phyloP scores from a whole-genome alignment of 92 coral and sea anemone species.

The Epizoanthus illoricatus region DNA sequence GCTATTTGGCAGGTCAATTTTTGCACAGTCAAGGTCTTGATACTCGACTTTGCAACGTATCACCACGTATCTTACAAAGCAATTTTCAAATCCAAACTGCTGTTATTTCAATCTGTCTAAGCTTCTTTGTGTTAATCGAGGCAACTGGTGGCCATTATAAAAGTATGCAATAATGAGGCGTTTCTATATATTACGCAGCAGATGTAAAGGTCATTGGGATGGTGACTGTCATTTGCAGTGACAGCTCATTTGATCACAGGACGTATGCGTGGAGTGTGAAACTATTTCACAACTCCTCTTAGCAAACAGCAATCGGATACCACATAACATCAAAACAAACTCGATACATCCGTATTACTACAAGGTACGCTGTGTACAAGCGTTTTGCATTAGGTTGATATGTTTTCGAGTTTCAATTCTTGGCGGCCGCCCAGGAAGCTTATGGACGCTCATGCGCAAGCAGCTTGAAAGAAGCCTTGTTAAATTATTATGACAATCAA shows the following conservation, averaged over 20 bases:
- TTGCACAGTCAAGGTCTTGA: not conserved
- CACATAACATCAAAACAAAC: not conserved
- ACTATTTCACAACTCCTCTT: slow-evolving; percentile 1
- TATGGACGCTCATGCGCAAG: not conserved
- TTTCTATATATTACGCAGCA: not conserved
- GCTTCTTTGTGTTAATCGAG: not conserved
- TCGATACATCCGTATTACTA: not conserved
- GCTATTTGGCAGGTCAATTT: slow-evolving; percentile 24
- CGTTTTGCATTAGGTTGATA: too few relatives aligned
- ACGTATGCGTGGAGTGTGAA: not conserved
- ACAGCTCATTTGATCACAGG: slow-evolving; percentile 41
- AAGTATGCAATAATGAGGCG: not conserved
- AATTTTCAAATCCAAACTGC: slow-evolving; percentile 2
- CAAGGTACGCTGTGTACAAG: not conserved
- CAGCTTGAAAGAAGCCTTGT: slow-evolving; percentile 1
- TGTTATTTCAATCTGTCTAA: not conserved
- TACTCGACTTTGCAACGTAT: not conserved
- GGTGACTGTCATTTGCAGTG: not conserved
- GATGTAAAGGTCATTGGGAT: slow-evolving; percentile 13
- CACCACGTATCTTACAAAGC: not conserved
- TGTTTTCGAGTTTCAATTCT: not conserved
- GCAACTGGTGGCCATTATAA: not conserved
- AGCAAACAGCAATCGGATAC: not conserved
- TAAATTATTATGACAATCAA: not conserved
- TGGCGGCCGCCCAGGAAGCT: slow-evolving; percentile 1